Base-by-base conservation (phyloP, 2,113 vertebrate species). In the Neolamprologus falcicula region DNA sequence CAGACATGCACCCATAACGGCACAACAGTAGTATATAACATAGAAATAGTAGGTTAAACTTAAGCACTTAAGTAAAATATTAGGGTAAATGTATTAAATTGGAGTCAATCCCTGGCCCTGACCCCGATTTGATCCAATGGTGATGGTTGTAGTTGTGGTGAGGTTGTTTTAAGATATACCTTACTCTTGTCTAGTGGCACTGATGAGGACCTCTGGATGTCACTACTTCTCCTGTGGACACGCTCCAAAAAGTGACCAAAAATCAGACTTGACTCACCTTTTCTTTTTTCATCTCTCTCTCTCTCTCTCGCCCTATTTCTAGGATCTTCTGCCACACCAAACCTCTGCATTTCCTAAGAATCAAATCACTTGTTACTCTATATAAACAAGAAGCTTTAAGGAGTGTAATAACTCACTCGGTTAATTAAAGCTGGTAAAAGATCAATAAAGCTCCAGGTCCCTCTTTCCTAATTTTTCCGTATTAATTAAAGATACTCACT, bases 401-500 rank as follows among this genome's bases (percentile, higher is more conserved):
- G 80, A 93, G 80, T 86, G 37, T 84, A 84, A 80, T 90, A 93
- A 92, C 53, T 92, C 82, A 91, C 90, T 91, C 80, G 47, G 89
- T 93, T 93, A 93, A 94, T 94, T 95, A 93, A 92, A 92, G 92
- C 13, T 88, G 54, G 85, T 92, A 59, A 92, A 89, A 90, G 92
- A 95, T 95, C 94, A 91, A 92, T 95, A 92, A 89, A 87, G 82
- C 89, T 82, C 88, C 86, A 45, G 84, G 83, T 93, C 88, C 76
- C 91, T 37, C 80, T 89, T 84, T 84, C 54, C 81, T 92, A 87
- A 93, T 90, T 94, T 89, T 85, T 78, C 86, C 21, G 37, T 88
- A 91, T 91, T 93, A 94, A 95, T 95, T 93, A 94, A 95, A 92
- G 84, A 93, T 86, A 28, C 61, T 90, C 71, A 82, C 93, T 94